phyloP scores from a whole-genome alignment of 2,113 vertebrate genomes.

The Sus scrofa region DNA sequence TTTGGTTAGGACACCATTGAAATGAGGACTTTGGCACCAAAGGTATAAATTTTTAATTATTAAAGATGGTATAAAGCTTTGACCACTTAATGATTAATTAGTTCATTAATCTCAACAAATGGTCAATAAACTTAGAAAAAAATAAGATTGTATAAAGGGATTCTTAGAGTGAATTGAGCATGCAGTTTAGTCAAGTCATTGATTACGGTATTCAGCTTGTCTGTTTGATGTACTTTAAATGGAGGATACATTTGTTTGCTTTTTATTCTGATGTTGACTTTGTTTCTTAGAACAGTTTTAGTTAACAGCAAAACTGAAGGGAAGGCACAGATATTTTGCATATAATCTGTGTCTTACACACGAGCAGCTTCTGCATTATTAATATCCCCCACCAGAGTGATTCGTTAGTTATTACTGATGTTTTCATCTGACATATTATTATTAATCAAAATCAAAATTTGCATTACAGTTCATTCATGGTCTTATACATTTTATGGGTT shows the following conservation, averaged over 20 bases:
- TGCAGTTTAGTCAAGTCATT: not conserved
- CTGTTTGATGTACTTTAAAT: not conserved
- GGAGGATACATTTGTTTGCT: not conserved
- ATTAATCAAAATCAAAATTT: not conserved
- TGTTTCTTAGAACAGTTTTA: not conserved
- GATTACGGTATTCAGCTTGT: not conserved
- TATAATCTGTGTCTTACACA: not conserved
- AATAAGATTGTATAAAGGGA: not conserved
- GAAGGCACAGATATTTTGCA: not conserved
- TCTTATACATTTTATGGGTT: not conserved
- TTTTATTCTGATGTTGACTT: not conserved
- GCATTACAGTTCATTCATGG: not conserved
- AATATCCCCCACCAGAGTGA: not conserved
- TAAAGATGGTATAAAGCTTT: not conserved
- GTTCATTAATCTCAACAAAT: not conserved
- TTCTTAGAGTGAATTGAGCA: too few relatives aligned
- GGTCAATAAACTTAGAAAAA: not conserved
- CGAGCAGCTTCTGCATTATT: not conserved
- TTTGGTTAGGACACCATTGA: not conserved
- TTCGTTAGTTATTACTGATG: not conserved
- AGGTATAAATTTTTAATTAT: not conserved
- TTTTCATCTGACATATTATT: not conserved
- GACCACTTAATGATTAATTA: not conserved
- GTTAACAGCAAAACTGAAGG: not conserved
- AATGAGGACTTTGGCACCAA: not conserved